These are phyloP conservation scores for Gallinago stenura DNA, from an alignment of 2,797 vertebrate species.

Conservation along the genomic window DNA sequence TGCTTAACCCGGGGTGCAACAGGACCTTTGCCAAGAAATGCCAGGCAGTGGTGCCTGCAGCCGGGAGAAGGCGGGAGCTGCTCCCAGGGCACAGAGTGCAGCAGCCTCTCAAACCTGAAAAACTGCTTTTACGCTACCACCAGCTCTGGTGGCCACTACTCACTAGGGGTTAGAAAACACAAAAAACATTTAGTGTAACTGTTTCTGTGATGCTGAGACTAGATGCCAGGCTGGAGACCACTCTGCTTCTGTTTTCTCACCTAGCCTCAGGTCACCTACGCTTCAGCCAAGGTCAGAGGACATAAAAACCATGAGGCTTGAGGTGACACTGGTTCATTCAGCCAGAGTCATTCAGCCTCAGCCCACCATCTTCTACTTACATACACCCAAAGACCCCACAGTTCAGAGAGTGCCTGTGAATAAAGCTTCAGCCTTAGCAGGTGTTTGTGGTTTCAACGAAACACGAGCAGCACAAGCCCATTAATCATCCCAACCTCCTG, in stretches of 20 bases:
- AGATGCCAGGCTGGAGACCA: neutral
- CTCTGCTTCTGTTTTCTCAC: neutral
- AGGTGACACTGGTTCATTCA: rapidly evolving
- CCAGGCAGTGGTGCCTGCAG: rapidly evolving
- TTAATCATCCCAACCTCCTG: neutral
- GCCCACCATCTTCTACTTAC: neutral
- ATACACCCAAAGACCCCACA: rapidly evolving
- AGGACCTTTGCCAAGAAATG: neutral
- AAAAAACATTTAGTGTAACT: no score
- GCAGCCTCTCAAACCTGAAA: neutral
- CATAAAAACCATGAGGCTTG: rapidly evolving
- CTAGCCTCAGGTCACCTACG: neutral
- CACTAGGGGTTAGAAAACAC: neutral
- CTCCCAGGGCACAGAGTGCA: neutral
- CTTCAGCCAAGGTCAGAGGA: neutral
- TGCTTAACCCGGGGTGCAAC: neutral
- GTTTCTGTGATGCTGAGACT: neutral
- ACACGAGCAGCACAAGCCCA: neutral
- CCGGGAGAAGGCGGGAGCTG: neutral
- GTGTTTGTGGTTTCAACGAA: neutral
- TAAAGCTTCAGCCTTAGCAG: neutral
- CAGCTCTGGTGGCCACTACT: neutral
- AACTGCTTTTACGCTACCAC: neutral
- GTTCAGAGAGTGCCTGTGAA: rapidly evolving
- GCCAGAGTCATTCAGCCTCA: neutral